Conservation (phyloP, 1,140 invertebrate genomes). For the Mycetomoellerius zeteki region DNA sequence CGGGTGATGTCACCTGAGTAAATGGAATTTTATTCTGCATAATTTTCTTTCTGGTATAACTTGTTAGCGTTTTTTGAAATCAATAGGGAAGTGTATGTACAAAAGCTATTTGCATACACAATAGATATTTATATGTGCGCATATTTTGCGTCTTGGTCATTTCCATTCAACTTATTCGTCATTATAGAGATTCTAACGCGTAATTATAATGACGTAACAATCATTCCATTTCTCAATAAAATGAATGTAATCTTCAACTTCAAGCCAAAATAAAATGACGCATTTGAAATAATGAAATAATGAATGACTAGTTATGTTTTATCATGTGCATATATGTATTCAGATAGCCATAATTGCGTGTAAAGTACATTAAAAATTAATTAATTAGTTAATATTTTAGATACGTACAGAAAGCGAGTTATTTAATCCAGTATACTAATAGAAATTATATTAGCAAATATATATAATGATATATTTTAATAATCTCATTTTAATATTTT, state of each 20-base stretch:
- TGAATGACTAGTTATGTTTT: not conserved
- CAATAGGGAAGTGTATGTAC: constrained; percentile 3
- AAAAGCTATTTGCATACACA: not conserved
- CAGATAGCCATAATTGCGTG: not conserved
- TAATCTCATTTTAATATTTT: not conserved
- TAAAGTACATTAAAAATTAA: not conserved
- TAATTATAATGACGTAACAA: constrained; percentile 6
- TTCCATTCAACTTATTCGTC: constrained; percentile 17
- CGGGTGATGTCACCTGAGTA: constrained; percentile 28
- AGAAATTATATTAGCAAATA: not conserved
- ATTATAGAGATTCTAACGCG: constrained; percentile 16
- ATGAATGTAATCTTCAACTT: not conserved
- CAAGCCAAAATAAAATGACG: not conserved
- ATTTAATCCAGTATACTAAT: not conserved
- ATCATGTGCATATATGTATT: not conserved
- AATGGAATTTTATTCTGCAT: constrained; percentile 38
- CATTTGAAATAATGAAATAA: not conserved
- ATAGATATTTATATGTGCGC: not conserved
- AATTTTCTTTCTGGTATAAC: constrained; percentile 21
- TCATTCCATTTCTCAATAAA: not conserved
- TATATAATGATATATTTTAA: not conserved
- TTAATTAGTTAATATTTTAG: not conserved
- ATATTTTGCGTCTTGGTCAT: not conserved
- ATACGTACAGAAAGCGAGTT: not conserved
- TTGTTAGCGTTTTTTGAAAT: constrained; percentile 17